Base-by-base conservation (phyloP, 2,888 invertebrate species). In the Lordiphosa andalusiaca region DNA sequence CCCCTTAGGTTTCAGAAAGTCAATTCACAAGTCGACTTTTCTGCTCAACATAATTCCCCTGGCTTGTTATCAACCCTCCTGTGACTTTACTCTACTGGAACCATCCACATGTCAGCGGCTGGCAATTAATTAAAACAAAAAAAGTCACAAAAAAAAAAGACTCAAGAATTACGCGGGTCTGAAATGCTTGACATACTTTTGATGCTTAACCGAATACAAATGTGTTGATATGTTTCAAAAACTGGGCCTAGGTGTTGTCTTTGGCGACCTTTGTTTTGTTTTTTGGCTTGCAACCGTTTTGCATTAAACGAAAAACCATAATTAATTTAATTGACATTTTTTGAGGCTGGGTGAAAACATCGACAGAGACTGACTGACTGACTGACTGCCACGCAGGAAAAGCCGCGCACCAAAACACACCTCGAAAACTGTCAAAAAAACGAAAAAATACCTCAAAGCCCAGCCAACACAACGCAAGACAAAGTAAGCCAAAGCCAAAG, bases 301-400 rank as follows among this genome's bases (percentile, higher is more conserved):
- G 69, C 75, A 84, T 75, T 78, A 69, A 76, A 71, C 73, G 63
- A 36, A 65, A 71, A 67, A 65, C 74, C 80, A 87, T 88, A 87
- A 87, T 87, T 87, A 86, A 87, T 88, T 86, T 87, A 88, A 88
- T 88, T 87, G 87, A 88, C 88, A 87, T 82, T 62, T 85, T 87
- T 85, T 73, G 77, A 74, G 87, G 87, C 69, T 61, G 67, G 85
- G 85, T 44, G 47, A 49, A 54, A 54, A 53, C 64, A 53, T 62
- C 55, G 47, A 56, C 61, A 62, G 33, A 41, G 53, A 53, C 53
- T 51, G 33, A 35, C 19, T 19, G 50, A 40, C 41, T 59, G 75
- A 76, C 50, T 84, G 76, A 76, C 84, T 76, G 76, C 76, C 84
- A 84, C 81, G 85, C 85, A 78, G 83, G 80, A 85, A 85, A 73